Percentiles rank a stretch among this genome's conserved stretches.
Evolutionary conservation across 53 echinoderm and acorn worm species (phyloP).

Genomic region (Apostichopus leukothele): DNA sequence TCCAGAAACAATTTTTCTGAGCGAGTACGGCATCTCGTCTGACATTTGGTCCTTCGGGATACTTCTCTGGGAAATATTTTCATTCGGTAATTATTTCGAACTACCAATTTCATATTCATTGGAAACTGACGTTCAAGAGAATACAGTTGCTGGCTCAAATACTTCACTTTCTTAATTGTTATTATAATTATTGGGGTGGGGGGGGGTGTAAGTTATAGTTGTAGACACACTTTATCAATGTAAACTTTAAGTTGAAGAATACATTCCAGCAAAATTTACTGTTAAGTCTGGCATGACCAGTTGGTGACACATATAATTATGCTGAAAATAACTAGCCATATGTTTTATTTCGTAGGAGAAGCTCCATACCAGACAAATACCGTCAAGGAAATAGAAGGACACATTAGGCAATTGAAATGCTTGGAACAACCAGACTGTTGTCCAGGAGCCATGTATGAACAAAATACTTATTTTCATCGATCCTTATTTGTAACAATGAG

Average conservation of each 20-base stretch:
- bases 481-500: too few relatives aligned
- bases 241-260: too few relatives aligned
- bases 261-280: too few relatives aligned
- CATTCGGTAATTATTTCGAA: not conserved
- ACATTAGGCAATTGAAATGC: conserved; percentile 14
- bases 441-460: conserved; percentile 10
- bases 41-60: conserved; percentile 27
- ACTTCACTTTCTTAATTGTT: too few relatives aligned
- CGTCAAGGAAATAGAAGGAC: conserved; percentile 1
- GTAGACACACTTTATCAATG: too few relatives aligned
- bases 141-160: too few relatives aligned
- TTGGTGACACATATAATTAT: not conserved
- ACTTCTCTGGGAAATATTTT: conserved; percentile 25
- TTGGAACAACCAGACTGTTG: conserved; percentile 12
- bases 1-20: conserved; percentile 7
- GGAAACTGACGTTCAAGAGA: too few relatives aligned
- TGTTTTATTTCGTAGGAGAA: not conserved
- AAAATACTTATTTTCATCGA: too few relatives aligned
- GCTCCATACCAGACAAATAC: not conserved
- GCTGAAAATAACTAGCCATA: not conserved
- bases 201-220: too few relatives aligned
- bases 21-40: not conserved
- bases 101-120: too few relatives aligned
- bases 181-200: not conserved
- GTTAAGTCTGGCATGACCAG: too few relatives aligned